Conservation (phyloP, 2,113 vertebrate genomes). For the Lepus americanus region DNA sequence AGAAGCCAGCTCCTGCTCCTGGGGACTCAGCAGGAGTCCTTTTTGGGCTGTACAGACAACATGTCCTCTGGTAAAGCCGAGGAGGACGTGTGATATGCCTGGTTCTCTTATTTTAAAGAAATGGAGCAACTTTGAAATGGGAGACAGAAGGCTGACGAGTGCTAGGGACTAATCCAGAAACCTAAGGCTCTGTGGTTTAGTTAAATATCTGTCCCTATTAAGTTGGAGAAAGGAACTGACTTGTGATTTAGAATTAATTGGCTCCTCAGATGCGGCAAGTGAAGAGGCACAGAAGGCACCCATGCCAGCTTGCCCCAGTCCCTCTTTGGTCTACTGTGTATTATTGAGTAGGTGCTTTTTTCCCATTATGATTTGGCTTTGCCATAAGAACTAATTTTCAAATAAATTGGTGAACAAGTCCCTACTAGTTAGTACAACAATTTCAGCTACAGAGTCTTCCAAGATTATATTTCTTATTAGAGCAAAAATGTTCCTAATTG, state of each 20-base stretch:
- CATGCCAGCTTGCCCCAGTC: background rate
- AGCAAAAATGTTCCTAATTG: constrained; percentile 14
- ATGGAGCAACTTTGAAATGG: background rate
- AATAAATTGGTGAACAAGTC: constrained; percentile 33
- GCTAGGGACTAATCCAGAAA: background rate
- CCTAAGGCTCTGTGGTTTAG: background rate
- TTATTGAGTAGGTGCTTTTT: background rate
- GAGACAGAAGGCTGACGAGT: background rate
- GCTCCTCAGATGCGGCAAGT: background rate
- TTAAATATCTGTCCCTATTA: background rate
- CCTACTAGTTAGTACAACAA: background rate
- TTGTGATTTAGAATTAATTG: background rate
- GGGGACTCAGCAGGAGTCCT: background rate
- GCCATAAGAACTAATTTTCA: constrained; percentile 25
- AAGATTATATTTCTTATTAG: constrained; percentile 61
- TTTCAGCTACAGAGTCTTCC: background rate
- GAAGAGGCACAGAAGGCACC: background rate
- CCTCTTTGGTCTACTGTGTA: background rate
- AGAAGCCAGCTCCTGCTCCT: background rate
- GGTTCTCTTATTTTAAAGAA: background rate
- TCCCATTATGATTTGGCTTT: constrained; percentile 12
- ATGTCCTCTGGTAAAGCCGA: background rate
- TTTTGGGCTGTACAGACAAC: background rate
- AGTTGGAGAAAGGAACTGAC: background rate
- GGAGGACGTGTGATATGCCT: background rate